A percentile compares a stretch with the other conserved stretches of the same genome.
Evolutionary conservation across 2,113 vertebrate species (phyloP).

Genomic region (Amazona vittata): DNA sequence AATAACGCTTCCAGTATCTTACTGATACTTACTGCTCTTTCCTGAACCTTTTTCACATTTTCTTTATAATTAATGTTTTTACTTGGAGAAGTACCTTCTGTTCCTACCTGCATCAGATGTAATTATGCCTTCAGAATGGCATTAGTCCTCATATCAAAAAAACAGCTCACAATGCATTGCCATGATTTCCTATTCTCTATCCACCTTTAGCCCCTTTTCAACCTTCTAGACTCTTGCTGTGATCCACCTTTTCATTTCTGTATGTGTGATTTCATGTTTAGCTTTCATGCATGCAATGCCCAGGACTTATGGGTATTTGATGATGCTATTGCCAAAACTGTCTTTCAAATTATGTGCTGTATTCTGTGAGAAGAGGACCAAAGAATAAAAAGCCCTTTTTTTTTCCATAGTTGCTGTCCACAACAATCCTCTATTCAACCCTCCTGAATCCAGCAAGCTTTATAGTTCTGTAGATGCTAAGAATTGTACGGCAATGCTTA

Average conservation of each 20-base stretch:
- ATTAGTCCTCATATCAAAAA: background rate
- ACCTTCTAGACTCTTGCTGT: background rate
- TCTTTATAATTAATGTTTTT: background rate
- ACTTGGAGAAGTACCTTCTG: background rate
- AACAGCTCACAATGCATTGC: background rate
- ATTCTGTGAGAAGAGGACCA: background rate
- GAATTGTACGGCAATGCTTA: background rate
- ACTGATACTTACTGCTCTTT: background rate
- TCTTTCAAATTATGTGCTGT: background rate
- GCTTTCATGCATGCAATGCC: background rate
- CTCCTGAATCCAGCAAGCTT: background rate
- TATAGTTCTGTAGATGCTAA: background rate
- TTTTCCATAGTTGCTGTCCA: background rate
- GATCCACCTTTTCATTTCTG: background rate
- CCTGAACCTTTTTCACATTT: background rate
- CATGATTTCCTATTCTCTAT: background rate
- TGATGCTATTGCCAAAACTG: background rate
- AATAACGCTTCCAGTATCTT: background rate
- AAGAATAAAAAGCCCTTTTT: background rate
- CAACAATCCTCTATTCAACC: background rate
- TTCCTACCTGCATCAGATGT: background rate
- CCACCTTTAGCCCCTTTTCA: background rate
- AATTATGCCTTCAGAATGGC: background rate
- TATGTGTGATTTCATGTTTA: background rate
- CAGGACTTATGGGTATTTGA: background rate